These are phyloP conservation scores for Pseudorectes ferrugineus DNA, from an alignment of 2,113 vertebrate species.

Conservation along the genomic window DNA sequence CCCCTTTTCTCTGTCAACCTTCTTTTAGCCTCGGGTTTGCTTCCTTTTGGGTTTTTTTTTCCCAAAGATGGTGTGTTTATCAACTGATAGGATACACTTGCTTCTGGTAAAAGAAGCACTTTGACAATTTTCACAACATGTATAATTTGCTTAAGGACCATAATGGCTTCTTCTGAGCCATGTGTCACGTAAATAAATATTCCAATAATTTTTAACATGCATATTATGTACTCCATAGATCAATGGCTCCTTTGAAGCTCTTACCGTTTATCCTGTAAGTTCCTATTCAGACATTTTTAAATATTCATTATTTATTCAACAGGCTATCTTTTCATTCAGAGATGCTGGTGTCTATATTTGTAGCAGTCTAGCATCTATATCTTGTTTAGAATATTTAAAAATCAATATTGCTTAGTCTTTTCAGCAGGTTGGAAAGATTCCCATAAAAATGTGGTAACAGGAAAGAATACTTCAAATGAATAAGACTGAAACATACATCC, in stretches of 20 bases:
- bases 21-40: not conserved
- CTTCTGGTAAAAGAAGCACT: slow-evolving; percentile 43
- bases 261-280: slow-evolving; percentile 39
- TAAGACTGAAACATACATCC: not conserved
- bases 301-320: slow-evolving; percentile 41
- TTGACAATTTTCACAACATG: slow-evolving; percentile 32
- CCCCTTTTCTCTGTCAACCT: not conserved
- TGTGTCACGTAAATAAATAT: slow-evolving; percentile 48
- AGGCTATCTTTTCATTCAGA: slow-evolving; percentile 36
- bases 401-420: not conserved
- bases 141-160: slow-evolving; percentile 55
- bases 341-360: not conserved
- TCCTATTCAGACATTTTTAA: slow-evolving; percentile 45
- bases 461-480: not conserved
- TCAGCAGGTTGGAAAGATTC: not conserved
- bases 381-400: slow-evolving; percentile 11
- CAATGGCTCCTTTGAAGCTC: slow-evolving; percentile 59
- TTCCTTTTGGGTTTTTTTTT: not conserved
- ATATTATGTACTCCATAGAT: slow-evolving; percentile 57
- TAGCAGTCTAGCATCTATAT: not conserved
- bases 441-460: not conserved
- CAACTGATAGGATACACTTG: not conserved
- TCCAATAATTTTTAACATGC: slow-evolving; percentile 25
- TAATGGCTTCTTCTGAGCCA: slow-evolving; percentile 38
- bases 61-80: not conserved